A percentile compares a stretch with the other conserved stretches of the same genome.
Evolutionary conservation across 2,113 vertebrate species (phyloP).

Genomic region (Anhinga anhinga): DNA sequence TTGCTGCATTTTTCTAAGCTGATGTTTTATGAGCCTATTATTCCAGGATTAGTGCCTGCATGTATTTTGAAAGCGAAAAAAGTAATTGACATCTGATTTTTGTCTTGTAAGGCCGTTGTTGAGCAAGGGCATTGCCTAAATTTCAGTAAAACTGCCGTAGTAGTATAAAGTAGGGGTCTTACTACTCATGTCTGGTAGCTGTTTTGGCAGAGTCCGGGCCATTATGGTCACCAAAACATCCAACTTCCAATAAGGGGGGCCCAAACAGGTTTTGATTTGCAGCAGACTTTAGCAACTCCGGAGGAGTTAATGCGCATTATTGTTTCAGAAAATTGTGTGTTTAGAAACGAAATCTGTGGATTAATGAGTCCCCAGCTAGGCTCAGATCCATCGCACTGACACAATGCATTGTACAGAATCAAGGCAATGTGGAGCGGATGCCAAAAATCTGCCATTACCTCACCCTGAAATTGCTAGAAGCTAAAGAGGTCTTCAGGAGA

Average conservation of each 20-base stretch:
- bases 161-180: neutral
- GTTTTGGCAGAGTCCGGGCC: neutral
- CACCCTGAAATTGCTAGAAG: neutral
- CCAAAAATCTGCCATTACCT: constrained; percentile 51
- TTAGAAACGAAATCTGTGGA: constrained; percentile 2
- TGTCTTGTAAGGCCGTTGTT: neutral
- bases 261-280: constrained; percentile 16
- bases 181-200: neutral
- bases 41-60: constrained; percentile 18
- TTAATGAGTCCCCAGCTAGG: constrained; percentile 27
- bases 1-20: constrained; percentile 19
- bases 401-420: neutral
- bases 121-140: neutral
- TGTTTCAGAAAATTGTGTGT: constrained; percentile 28
- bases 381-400: neutral
- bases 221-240: neutral
- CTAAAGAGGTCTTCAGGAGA: neutral
- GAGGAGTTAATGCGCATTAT: neutral
- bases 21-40: constrained; percentile 29
- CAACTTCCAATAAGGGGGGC: neutral
- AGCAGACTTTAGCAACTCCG: neutral
- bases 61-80: neutral
- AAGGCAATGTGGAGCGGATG: neutral
- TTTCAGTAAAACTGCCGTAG: neutral
- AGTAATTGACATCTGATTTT: neutral